Base-by-base conservation (phyloP, 2,888 invertebrate genomes). In the Oscheius sp. region DNA sequence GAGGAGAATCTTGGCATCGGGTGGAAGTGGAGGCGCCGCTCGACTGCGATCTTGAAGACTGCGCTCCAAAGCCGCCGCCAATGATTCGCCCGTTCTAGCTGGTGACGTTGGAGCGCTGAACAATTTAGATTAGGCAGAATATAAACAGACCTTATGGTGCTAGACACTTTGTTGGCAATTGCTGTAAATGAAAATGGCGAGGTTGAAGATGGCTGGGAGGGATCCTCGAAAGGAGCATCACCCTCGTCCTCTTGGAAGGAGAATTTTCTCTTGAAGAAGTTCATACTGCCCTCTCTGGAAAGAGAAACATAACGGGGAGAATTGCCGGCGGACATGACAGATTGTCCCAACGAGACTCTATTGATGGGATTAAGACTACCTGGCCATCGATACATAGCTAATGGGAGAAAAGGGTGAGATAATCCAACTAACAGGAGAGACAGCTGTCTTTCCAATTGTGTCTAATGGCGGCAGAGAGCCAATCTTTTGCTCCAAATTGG, bases 251-350 rank as follows among this genome's bases (percentile, higher is more conserved):
- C 84, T 29, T 78, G 76, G 53, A 83, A 80, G 13, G 81, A 81
- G 75, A 84, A 84, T 77, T 84, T 84, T 59, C 82, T 63, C 71
- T 83, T 82, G 77, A 84, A 83, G 76, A 84, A 84, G 76, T 84
- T 84, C 84, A 84, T 84, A 32, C 42, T 35, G 5, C 59, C 59
- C 29, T n/a, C 32, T 55, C 48, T 37, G 48, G 32, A 51, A 33
- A 29, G 33, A 66, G 35, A 21, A 63, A 42, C 29, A 4, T 11
- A 33, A 59, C 37, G 13, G n/a, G 29, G 37, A 53, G 35, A 53
- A 68, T 55, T 62, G 62, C n/a, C 58, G 11, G 5, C 29, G 1
- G 37, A 35, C 60, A 60, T 60, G 60, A 60, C 35, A 33, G 11
- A 60, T 60, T 60, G 33, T 58, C 4, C 29, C 33, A 11, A 32